Conservation (phyloP, 2,888 invertebrate species). For the Teleogryllus oceanicus region DNA sequence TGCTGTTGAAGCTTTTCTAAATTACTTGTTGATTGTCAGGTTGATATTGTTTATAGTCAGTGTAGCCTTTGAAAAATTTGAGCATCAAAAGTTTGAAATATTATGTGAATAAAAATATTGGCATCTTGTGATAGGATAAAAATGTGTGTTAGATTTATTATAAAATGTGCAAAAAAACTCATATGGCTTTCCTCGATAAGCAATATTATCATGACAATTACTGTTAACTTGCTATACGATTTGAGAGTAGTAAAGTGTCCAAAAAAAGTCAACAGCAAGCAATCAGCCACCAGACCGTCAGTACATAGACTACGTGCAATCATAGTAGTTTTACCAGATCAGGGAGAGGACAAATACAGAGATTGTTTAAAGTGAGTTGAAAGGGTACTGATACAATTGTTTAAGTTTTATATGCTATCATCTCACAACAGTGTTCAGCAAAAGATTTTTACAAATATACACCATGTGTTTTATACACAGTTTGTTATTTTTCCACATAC, state of each 20-base stretch:
- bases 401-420: neutral
- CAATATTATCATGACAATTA: neutral
- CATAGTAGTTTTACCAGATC: constrained; percentile 2
- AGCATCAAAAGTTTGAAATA: too few relatives aligned
- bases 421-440: neutral
- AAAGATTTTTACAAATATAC: constrained; percentile 18
- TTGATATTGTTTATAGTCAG: neutral
- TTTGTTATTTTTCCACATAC: neutral
- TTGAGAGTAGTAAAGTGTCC: neutral
- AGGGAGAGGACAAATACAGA: constrained; percentile 18
- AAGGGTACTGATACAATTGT: neutral
- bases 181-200: neutral
- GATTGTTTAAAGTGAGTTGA: constrained; percentile 7
- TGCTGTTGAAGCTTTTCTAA: constrained; percentile 18
- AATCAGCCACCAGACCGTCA: constrained; percentile 18
- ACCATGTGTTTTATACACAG: constrained; percentile 22
- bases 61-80: too few relatives aligned
- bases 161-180: too few relatives aligned
- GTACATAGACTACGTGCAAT: constrained; percentile 18
- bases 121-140: too few relatives aligned
- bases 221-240: constrained; percentile 18
- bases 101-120: too few relatives aligned
- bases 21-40: neutral
- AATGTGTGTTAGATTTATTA: too few relatives aligned
- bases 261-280: neutral